Percentiles rank a stretch among this genome's conserved stretches.
Conservation (phyloP, 2,888 invertebrate species). For the Drosophila nr. perissopoda region DNA sequence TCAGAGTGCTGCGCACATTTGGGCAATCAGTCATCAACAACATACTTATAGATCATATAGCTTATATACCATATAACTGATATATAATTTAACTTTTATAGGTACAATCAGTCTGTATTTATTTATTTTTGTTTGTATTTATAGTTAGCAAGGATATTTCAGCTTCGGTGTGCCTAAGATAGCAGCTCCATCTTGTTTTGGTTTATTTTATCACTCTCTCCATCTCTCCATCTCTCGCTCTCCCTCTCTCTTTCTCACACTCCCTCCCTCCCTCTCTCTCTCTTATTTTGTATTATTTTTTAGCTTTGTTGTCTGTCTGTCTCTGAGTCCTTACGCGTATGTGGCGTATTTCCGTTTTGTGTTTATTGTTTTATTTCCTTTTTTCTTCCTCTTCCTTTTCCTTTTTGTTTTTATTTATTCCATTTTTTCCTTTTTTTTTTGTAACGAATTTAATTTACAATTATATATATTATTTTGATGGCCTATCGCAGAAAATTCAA, state of each 20-base stretch:
- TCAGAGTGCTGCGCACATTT: no score
- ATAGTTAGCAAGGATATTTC: not conserved
- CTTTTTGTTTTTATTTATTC: slow-evolving; percentile 13
- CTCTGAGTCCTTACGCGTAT: slow-evolving; percentile 20
- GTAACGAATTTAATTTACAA: slow-evolving; percentile 76
- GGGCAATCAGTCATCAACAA: no score
- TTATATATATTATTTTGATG: slow-evolving; percentile 62
- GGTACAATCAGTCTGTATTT: not conserved
- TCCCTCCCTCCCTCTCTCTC: not conserved
- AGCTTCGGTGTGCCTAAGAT: not conserved
- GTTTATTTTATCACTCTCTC: not conserved
- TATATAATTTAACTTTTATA: not conserved
- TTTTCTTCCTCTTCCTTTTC: slow-evolving; percentile 24
- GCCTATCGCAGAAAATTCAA: slow-evolving; percentile 55
- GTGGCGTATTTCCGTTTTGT: slow-evolving; percentile 64
- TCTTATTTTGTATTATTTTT: slow-evolving; percentile 22
- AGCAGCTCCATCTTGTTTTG: not conserved
- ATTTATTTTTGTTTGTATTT: not conserved
- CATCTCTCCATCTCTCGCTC: not conserved
- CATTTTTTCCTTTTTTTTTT: slow-evolving; percentile 46
- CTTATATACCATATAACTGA: not conserved
- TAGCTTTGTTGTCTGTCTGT: slow-evolving; percentile 6
- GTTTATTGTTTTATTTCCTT: slow-evolving; percentile 68
- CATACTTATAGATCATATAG: not conserved
- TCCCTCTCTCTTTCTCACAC: not conserved